Evolutionary conservation across 2,113 vertebrate species (phyloP).

Genomic region (Pomatostomus ruficeps): DNA sequence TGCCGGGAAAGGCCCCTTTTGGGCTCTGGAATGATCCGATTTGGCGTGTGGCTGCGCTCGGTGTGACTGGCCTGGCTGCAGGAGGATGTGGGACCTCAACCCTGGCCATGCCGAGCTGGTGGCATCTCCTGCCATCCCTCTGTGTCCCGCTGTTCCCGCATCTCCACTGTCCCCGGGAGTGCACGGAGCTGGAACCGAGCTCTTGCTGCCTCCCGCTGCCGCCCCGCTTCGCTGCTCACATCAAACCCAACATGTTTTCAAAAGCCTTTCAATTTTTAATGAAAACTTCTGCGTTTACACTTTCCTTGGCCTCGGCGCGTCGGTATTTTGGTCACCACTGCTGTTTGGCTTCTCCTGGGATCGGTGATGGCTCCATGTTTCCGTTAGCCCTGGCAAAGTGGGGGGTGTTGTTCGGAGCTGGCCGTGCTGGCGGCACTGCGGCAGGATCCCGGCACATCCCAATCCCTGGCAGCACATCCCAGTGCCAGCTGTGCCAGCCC

Average conservation of each 20-base stretch:
- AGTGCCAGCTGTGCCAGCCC: neutral
- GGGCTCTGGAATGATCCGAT: neutral
- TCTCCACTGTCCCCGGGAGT: neutral
- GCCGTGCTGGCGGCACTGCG: neutral
- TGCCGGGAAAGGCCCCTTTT: neutral
- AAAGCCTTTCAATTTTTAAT: neutral
- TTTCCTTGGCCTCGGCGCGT: accelerated
- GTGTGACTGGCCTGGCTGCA: neutral
- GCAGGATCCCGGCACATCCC: neutral
- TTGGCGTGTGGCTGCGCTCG: accelerated
- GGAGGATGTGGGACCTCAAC: neutral
- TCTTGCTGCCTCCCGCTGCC: neutral
- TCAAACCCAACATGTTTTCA: neutral
- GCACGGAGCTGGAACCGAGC: neutral
- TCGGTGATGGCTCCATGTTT: accelerated
- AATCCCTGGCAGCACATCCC: neutral
- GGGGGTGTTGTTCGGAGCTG: accelerated
- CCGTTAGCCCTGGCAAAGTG: accelerated
- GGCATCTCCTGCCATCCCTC: neutral
- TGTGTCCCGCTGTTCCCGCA: accelerated
- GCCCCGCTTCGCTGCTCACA: neutral
- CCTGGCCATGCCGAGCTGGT: neutral
- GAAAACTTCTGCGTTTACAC: neutral
- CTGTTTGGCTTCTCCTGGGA: neutral
- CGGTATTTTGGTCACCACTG: accelerated